Base-by-base conservation (phyloP, 2,797 vertebrate genomes). In the Dendrocincla tyrannina region DNA sequence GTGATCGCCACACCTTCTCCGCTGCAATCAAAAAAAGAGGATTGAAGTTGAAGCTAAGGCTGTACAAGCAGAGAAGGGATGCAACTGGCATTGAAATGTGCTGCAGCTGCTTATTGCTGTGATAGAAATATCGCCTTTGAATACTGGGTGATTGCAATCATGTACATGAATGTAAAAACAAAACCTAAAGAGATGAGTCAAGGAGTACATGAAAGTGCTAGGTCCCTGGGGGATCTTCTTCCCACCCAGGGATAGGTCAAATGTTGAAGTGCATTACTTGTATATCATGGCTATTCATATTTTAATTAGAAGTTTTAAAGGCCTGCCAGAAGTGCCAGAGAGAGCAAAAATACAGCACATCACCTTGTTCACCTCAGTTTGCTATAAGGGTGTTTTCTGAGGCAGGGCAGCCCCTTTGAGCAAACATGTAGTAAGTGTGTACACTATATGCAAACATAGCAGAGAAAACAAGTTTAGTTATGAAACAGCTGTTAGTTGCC, bases 401-500 rank as follows among this genome's bases (percentile, higher is more conserved):
- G 58, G 58, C 69, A 74, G 67, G 66, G 46, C 62, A 78, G 72
- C 42, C 39, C 44, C 30, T 72, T 58, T 50, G 64, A 94, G 50
- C 76, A 83, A 25, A 47, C 4, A 0, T 20, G 11, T 32, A 88
- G 32, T 69, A 76, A 87, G 44, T 49, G 25, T 37, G 28, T 80
- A 35, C 1, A 3, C 60, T 92, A 3, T 68, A 63, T 63, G 67
- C 53, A n/a, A 52, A 30, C 53, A 8, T 23, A 63, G 18, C 59
- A 62, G 76, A 52, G 80, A 72, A 74, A 91, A 77, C 35, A 52
- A 62, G n/a, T 81, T 77, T 28, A 56, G 56, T 94, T 92, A 44
- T 23, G 58, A 93, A 95, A 88, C 85, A 69, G 27, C 76, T 89
- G 55, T 68, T 88, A 62, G 59, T 53, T 95, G 88, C 62, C 85